These are phyloP conservation scores for Laspeyria flexula DNA, from an alignment of 2,888 invertebrate species.

Conservation along the genomic window DNA sequence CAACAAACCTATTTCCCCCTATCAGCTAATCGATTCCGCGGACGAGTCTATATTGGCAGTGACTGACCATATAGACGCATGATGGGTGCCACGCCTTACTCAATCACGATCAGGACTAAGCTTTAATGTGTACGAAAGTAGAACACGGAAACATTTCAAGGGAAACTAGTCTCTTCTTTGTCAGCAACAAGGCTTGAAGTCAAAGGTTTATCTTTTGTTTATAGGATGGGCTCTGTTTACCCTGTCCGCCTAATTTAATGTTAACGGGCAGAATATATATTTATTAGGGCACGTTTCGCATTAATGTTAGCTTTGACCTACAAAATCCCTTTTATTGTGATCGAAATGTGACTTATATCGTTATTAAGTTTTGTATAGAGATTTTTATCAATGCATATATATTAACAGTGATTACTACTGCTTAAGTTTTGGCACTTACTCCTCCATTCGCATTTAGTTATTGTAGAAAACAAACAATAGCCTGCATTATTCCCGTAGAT, in stretches of 20 bases:
- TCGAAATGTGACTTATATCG: not conserved
- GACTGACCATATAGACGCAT: constrained; percentile 65
- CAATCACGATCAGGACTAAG: constrained; percentile 70
- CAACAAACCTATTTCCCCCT: constrained; percentile 44
- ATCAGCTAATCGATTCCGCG: constrained; percentile 57
- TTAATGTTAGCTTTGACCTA: constrained; percentile 11
- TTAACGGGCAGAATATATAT: constrained; percentile 36
- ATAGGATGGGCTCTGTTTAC: constrained; percentile 62
- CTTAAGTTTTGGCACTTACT: too few relatives aligned
- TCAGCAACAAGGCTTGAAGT: constrained; percentile 35
- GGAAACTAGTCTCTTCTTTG: constrained; percentile 53
- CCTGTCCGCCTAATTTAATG: constrained; percentile 59
- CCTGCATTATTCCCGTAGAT: too few relatives aligned
- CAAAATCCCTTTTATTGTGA: constrained; percentile 6
- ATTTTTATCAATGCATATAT: too few relatives aligned
- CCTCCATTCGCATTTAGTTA: too few relatives aligned
- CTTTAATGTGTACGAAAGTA: constrained; percentile 76
- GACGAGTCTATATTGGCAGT: constrained; percentile 56
- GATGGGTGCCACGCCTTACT: constrained; percentile 73
- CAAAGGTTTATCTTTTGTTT: constrained; percentile 49
- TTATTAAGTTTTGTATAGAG: not conserved
- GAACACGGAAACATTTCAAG: constrained; percentile 63
- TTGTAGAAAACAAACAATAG: too few relatives aligned
- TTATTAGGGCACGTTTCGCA: not conserved
- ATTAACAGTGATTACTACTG: too few relatives aligned